Evolutionary conservation across 2,113 vertebrate genomes (phyloP), one percentile per base, ranked within the genome.

Genomic region (Mastomys coucha): DNA sequence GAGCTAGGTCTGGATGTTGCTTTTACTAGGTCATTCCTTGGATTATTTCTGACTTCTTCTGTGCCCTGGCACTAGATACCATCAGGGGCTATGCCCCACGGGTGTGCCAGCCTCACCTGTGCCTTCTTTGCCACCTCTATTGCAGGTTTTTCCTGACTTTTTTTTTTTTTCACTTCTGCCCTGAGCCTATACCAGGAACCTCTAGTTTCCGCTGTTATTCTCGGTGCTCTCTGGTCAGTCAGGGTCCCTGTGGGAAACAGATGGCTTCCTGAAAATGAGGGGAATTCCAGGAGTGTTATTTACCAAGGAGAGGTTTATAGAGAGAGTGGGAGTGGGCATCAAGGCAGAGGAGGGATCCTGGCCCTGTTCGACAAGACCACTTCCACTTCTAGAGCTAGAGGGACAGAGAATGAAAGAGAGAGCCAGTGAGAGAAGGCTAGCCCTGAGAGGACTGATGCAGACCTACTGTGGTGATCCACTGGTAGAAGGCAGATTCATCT

Each of bases 231-330:
- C 95, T 49, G 45, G 4, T 42, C 70, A 63, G 33, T 12, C 89
- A 26, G 42, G 20, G 72, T 56, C 92, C 86, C 81, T 6, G 0
- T 81, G 94, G 97, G 86, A 94, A 96, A 85, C 95, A 96, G 96
- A 97, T 96, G 97, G 96, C 95, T 97, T 96, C 97, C 81, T 84
- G 85, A 81, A 12, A 90, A 58, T 22, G 5, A 36, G 94, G 96
- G 97, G 88, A 96, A 95, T 95, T 97, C 95, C 96, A n/a, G 80
- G 94, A 96, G 78, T 26, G 63, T n/a, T 72, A n/a, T 84, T 93
- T 91, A 89, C 92, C 58, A 85, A 78, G 67, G 56, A 51, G 24
- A 9, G 31, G 65, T 70, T 88, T 70, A 42, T 26, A 24, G 91
- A 51, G 70, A 49, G 63, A 42, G 63, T 49, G 45, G 9, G 10